These are phyloP conservation scores for Tyto alba DNA, from an alignment of 2,113 vertebrate species.

Conservation along the genomic window DNA sequence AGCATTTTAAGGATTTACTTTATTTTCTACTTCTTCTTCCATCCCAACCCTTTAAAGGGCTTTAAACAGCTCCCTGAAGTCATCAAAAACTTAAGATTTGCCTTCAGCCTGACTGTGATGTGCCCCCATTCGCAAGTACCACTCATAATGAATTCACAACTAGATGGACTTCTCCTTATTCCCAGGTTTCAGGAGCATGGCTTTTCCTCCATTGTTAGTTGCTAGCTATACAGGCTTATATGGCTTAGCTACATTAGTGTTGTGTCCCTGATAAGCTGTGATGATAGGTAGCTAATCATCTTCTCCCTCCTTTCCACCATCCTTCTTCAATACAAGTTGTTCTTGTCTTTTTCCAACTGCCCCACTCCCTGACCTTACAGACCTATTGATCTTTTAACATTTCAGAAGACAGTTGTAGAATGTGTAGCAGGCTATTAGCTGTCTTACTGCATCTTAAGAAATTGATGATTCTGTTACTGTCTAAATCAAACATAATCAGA, in stretches of 20 bases:
- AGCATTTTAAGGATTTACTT: not conserved
- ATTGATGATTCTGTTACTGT: constrained; percentile 15
- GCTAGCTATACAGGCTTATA: not conserved
- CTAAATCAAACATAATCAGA: constrained; percentile 47
- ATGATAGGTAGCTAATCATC: not conserved
- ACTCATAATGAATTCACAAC: not conserved
- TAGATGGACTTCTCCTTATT: not conserved
- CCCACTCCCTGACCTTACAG: not conserved
- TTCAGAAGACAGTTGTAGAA: constrained; percentile 18
- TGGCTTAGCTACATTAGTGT: not conserved
- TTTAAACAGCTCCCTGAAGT: not conserved
- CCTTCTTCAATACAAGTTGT: not conserved
- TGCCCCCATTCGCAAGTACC: not conserved
- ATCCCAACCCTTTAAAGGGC: not conserved
- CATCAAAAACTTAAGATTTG: not conserved
- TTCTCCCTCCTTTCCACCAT: not conserved
- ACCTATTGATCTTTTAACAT: not conserved
- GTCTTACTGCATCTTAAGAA: constrained; percentile 32
- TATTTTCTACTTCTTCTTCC: not conserved
- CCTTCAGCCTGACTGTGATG: rapidly evolving
- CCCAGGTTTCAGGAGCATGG: not conserved
- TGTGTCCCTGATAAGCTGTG: not conserved
- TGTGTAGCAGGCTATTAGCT: not conserved
- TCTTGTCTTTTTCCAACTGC: not conserved
- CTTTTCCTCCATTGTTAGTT: not conserved